These are phyloP conservation scores for Mystacornis crossleyi DNA, from an alignment of 2,113 vertebrate species.

Conservation along the genomic window DNA sequence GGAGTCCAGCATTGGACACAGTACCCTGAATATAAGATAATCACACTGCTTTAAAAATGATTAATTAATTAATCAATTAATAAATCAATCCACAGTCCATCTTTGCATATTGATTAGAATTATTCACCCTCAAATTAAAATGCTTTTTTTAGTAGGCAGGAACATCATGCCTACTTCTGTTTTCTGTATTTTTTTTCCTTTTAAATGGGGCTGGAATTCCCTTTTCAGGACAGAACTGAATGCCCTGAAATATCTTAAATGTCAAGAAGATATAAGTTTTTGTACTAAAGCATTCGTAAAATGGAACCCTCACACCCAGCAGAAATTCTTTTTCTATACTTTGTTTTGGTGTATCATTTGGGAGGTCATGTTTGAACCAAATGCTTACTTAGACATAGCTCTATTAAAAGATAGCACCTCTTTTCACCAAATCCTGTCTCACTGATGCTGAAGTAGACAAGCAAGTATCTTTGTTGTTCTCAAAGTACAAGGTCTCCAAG, in stretches of 20 bases:
- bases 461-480: background rate
- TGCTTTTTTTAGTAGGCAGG: background rate
- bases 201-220: background rate
- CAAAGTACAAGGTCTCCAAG: background rate
- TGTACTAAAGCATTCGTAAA: background rate
- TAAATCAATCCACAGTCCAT: background rate
- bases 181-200: background rate
- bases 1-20: background rate
- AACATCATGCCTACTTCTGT: background rate
- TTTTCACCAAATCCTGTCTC: background rate
- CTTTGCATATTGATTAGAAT: background rate
- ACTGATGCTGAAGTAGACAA: background rate
- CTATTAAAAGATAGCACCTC: background rate
- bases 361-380: background rate
- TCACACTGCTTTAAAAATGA: background rate
- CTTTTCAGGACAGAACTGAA: background rate
- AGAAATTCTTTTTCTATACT: background rate
- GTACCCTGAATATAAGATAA: background rate
- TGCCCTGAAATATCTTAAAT: background rate
- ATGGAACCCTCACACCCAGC: background rate
- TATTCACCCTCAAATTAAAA: background rate
- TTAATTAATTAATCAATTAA: background rate
- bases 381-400: background rate
- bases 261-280: background rate
- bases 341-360: background rate